These are phyloP conservation scores for Tetragonula clypearis DNA, from an alignment of 1,140 invertebrate genomes.

Conservation along the genomic window DNA sequence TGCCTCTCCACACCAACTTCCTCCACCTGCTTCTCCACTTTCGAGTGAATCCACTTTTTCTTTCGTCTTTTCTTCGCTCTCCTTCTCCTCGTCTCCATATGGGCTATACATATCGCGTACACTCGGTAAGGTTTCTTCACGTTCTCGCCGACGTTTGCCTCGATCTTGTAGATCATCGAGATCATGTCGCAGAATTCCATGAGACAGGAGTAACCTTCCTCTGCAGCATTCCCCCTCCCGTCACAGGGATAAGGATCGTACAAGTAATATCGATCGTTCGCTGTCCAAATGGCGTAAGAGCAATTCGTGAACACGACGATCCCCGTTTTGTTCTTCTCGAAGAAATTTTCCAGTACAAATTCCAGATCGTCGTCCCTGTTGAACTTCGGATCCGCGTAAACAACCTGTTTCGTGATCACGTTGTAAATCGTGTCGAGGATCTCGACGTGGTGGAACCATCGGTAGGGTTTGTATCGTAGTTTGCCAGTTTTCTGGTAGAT, in stretches of 20 bases:
- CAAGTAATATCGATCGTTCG: constrained; percentile 67
- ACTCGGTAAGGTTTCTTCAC: constrained; percentile 67
- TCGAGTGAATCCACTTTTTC: constrained; percentile 3
- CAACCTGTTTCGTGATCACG: constrained; percentile 70
- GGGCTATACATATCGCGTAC: constrained; percentile 70
- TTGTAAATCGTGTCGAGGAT: constrained; percentile 68
- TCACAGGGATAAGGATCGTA: constrained; percentile 79
- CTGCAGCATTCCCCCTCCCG: constrained; percentile 57
- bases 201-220: constrained; percentile 67
- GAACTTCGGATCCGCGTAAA: constrained; percentile 68
- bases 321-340: constrained; percentile 70
- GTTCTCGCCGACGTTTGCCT: constrained; percentile 60
- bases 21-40: constrained; percentile 14
- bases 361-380: constrained; percentile 59
- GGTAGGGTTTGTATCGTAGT: constrained; percentile 67
- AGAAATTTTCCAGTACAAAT: constrained; percentile 57
- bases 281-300: constrained; percentile 74
- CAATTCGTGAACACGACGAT: constrained; percentile 73
- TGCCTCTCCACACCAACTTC: not conserved
- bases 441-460: constrained; percentile 72
- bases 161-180: constrained; percentile 67
- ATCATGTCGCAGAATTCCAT: constrained; percentile 65
- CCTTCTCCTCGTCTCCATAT: constrained; percentile 63
- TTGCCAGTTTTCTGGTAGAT: constrained; percentile 67
- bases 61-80: constrained; percentile 30